These are phyloP conservation scores for Clinocottus analis DNA, from an alignment of 2,113 vertebrate species.

Conservation along the genomic window DNA sequence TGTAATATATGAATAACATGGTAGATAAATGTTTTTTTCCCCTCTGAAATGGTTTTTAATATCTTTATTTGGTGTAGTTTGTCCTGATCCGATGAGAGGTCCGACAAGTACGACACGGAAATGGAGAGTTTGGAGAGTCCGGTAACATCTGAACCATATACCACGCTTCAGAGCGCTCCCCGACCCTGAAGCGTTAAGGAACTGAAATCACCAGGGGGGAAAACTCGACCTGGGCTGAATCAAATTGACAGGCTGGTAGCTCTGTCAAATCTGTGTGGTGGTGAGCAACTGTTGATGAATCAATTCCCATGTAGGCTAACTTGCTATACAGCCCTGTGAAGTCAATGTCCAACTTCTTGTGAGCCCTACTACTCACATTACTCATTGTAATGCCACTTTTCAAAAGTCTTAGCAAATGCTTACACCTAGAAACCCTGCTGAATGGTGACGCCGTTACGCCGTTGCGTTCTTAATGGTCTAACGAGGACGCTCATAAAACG, in stretches of 20 bases:
- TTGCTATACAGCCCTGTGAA: not conserved
- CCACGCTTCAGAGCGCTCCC: too few relatives aligned
- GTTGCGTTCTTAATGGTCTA: conserved; percentile 28
- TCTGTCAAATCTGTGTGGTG: too few relatives aligned
- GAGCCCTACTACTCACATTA: not conserved
- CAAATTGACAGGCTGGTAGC: not conserved
- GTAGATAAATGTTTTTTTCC: too few relatives aligned
- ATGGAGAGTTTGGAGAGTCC: too few relatives aligned
- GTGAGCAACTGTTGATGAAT: not conserved
- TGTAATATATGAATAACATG: too few relatives aligned
- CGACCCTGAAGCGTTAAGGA: too few relatives aligned
- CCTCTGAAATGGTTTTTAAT: too few relatives aligned
- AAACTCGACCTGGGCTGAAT: not conserved
- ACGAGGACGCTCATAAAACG: conserved; percentile 25
- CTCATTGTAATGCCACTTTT: conserved; percentile 32
- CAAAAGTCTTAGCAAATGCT: conserved; percentile 11
- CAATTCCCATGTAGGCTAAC: not conserved
- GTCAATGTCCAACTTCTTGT: conserved; percentile 9
- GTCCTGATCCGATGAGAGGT: too few relatives aligned
- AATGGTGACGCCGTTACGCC: conserved; percentile 15
- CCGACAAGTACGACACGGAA: too few relatives aligned
- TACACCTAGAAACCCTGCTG: conserved; percentile 4
- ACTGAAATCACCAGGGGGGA: not conserved
- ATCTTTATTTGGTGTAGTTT: too few relatives aligned
- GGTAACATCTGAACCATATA: too few relatives aligned